phyloP scores from a whole-genome alignment of 2,888 invertebrate genomes.

The Keiferia lycopersicella region DNA sequence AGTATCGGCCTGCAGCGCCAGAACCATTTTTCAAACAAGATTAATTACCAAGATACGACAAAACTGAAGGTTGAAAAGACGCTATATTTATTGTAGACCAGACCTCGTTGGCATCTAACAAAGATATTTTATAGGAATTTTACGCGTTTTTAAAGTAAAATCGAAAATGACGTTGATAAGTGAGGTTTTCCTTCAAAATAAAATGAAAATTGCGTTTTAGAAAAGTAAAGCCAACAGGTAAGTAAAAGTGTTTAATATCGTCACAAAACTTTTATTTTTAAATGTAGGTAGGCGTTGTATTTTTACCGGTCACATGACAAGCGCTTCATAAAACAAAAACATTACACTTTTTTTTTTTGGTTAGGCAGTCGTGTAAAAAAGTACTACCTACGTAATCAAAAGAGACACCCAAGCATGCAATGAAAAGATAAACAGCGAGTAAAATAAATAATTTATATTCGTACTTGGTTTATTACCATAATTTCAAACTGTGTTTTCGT shows the following conservation, averaged over 20 bases:
- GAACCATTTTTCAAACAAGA: conserved; percentile 70
- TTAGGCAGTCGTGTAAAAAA: no score
- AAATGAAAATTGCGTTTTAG: neutral
- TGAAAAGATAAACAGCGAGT: no score
- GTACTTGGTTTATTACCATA: no score
- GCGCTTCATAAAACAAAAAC: no score
- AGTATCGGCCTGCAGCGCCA: conserved; percentile 66
- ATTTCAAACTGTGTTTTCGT: no score
- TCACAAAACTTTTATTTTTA: no score
- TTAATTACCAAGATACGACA: conserved; percentile 65
- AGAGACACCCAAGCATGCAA: no score
- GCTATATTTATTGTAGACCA: conserved; percentile 30
- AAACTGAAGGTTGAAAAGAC: conserved; percentile 46
- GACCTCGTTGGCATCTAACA: conserved; percentile 18
- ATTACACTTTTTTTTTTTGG: no score
- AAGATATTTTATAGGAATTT: conserved; percentile 10
- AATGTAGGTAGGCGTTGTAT: no score
- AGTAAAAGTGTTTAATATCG: neutral
- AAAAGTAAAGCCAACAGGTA: neutral
- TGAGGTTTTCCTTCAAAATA: neutral
- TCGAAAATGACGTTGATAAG: conserved; percentile 17
- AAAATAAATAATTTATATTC: no score
- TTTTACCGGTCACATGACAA: no score
- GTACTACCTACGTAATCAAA: no score
- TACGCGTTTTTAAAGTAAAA: conserved; percentile 13